A percentile compares a stretch with the other conserved stretches of the same genome.
Conservation (phyloP, 2,113 vertebrate species). For the Numida meleagris region DNA sequence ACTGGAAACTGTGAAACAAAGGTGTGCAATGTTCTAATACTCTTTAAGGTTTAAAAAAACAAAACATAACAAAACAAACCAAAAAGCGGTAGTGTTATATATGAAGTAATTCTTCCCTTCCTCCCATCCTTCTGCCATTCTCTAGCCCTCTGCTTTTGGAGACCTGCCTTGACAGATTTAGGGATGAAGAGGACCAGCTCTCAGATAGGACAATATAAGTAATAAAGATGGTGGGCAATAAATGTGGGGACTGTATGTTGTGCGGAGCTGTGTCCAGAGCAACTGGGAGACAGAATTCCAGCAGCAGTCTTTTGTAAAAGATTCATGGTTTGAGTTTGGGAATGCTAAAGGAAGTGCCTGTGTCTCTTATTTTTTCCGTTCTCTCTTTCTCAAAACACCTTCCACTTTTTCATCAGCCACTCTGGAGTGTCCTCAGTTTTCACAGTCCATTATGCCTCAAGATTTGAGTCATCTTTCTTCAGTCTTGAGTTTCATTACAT, state of each 20-base stretch:
- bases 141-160: neutral
- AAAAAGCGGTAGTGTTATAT: neutral
- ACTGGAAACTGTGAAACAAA: neutral
- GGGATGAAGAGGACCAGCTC: neutral
- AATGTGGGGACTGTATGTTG: neutral
- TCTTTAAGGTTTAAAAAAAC: neutral
- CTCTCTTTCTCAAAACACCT: neutral
- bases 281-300: neutral
- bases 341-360: neutral
- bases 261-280: neutral
- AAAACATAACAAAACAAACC: neutral
- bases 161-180: too few species aligned
- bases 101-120: fast-evolving
- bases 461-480: neutral
- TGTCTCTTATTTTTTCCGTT: neutral
- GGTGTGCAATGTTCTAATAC: neutral
- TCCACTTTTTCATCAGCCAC: neutral
- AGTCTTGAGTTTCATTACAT: neutral
- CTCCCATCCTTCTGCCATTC: fast-evolving
- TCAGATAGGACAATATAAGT: neutral
- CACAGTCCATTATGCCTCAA: neutral
- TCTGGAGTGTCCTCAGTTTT: neutral
- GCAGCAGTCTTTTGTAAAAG: fast-evolving
- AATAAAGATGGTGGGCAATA: neutral
- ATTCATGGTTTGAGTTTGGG: neutral